Conservation (phyloP, 1,140 invertebrate species). For the Helicoverpa armigera region DNA sequence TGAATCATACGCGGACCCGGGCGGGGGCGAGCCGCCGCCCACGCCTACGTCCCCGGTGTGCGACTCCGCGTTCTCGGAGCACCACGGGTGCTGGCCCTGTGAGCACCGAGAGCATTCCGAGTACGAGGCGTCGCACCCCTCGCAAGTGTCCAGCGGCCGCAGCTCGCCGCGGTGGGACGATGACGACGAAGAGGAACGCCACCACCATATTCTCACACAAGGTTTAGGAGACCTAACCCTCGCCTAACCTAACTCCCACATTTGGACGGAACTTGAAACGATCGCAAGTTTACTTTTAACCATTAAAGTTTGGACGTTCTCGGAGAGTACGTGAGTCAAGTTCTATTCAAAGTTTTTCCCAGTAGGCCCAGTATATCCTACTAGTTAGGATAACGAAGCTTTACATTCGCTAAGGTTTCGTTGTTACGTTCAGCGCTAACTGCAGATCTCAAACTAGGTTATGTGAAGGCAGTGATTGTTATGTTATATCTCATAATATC, state of each 20-base stretch:
- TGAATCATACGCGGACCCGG: constrained; percentile 80
- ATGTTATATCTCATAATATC: constrained; percentile 16
- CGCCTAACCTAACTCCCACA: constrained; percentile 56
- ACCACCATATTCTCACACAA: constrained; percentile 78
- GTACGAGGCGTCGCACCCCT: constrained; percentile 67
- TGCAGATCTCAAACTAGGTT: constrained; percentile 56
- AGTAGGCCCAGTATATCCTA: constrained; percentile 52
- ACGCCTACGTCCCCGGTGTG: constrained; percentile 81
- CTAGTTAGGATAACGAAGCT: constrained; percentile 56
- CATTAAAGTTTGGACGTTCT: constrained; percentile 34
- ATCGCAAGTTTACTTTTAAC: constrained; percentile 31
- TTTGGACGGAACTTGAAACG: constrained; percentile 70
- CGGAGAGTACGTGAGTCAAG: constrained; percentile 66
- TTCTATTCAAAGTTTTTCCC: constrained; percentile 65
- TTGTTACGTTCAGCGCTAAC: constrained; percentile 72
- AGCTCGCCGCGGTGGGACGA: constrained; percentile 87
- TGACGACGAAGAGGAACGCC: constrained; percentile 76
- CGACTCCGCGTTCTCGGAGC: constrained; percentile 86
- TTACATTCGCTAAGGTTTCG: constrained; percentile 44
- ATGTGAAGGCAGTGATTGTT: constrained; percentile 80
- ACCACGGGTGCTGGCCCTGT: constrained; percentile 86
- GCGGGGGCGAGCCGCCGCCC: constrained; percentile 80
- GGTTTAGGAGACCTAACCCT: constrained; percentile 71
- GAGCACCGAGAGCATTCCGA: constrained; percentile 78
- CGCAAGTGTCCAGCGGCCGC: constrained; percentile 83